phyloP scores from a whole-genome alignment of 1,140 invertebrate genomes.

The Gyrodactylus salaris region DNA sequence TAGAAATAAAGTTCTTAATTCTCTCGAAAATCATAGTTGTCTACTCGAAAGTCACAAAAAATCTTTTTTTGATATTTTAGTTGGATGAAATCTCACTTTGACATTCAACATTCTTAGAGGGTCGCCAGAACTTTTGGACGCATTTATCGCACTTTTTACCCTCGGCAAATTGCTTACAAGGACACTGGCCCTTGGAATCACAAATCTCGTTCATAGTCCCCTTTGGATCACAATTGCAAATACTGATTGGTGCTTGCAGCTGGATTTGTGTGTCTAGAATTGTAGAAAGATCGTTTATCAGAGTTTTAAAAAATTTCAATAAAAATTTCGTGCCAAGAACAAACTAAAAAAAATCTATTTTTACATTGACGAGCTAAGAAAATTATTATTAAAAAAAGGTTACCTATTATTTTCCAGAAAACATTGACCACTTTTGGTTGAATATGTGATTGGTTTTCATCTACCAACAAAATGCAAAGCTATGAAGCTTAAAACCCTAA shows the following conservation, averaged over 20 bases:
- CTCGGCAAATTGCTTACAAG: background rate
- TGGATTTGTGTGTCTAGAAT: background rate
- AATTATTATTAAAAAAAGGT: too few relatives aligned
- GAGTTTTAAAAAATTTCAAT: too few relatives aligned
- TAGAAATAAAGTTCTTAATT: too few relatives aligned
- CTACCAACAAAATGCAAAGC: too few relatives aligned
- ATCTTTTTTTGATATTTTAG: too few relatives aligned
- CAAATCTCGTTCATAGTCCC: background rate
- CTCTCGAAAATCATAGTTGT: too few relatives aligned
- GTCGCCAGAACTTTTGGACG: background rate
- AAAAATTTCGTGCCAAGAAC: background rate
- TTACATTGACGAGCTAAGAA: background rate
- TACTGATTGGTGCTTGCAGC: background rate
- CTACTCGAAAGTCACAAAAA: too few relatives aligned
- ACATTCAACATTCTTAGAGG: background rate
- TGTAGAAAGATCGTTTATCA: too few relatives aligned
- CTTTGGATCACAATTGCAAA: background rate
- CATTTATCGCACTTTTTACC: background rate
- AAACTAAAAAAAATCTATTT: background rate
- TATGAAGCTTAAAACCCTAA: too few relatives aligned
- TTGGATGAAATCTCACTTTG: background rate
- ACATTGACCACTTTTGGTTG: too few relatives aligned
- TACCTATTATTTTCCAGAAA: too few relatives aligned
- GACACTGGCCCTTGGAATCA: background rate
- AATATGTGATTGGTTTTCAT: too few relatives aligned